Evolutionary conservation across 2,797 vertebrate species (phyloP), one percentile per base, ranked within the genome.

Genomic region (Anomalospiza imberbis): DNA sequence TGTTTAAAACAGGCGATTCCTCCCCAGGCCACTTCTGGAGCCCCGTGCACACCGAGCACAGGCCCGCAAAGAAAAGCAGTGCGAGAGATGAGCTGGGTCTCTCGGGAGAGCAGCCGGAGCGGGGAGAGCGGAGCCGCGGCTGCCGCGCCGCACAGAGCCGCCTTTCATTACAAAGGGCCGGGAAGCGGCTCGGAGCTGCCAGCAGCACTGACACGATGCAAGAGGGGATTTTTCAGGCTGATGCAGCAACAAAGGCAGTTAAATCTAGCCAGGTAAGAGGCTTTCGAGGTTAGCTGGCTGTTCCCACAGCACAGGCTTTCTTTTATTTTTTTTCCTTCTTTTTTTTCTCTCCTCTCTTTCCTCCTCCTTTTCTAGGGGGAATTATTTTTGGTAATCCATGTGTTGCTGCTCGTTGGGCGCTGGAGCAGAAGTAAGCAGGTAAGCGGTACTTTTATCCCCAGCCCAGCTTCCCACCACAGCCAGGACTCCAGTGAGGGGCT

Each of bases 171-270:
- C 80, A 89, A 87, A 95, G 86, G 80, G 86, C 89, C 38, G 20
- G 84, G 94, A 76, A 92, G 79, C 36, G 2, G 53, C 93, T 74
- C 3, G 3, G 75, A 65, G 65, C 92, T 78, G 94, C 88, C 94
- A 93, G 93, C 72, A 68, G 34, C 92, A 92, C 70, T 17, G 34
- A 62, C 93, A 81, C 48, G 4, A 54, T 28, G 80, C 79, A 24
- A 60, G 91, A 94, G 77, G 86, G 93, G 95, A 92, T 93, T 92
- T 95, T 93, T 90, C 94, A 78, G 88, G 68, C 88, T 89, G 85
- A 63, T 93, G 93, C 89, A 67, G 89, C 95, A 94, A 96, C 94
- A 95, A 96, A 95, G 96, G 92, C 94, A 90, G 71, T 94, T 91
- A 96, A 95, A 90, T 88, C 83, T 76, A 81, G 77, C 70, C 95